Evolutionary conservation across 2,888 invertebrate species (phyloP).

Genomic region (Hypselothyrea guttata): DNA sequence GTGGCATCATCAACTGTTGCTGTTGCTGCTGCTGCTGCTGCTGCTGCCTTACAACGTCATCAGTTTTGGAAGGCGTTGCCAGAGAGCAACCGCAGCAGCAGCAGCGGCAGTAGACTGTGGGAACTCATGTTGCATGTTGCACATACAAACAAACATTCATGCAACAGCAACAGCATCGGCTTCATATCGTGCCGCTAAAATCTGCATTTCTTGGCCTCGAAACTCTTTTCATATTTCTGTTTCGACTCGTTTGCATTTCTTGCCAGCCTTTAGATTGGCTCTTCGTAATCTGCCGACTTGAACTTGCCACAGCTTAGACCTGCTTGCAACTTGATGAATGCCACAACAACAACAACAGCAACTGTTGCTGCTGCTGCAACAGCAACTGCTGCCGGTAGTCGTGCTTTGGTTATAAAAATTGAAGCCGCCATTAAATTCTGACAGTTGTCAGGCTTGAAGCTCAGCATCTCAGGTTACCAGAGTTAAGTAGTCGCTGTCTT

Average conservation of each 20-base stretch:
- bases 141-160: slow-evolving; percentile 45
- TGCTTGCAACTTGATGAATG: slow-evolving; percentile 14
- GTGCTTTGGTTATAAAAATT: slow-evolving; percentile 77
- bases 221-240: background rate
- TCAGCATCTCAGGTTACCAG: slow-evolving; percentile 11
- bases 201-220: slow-evolving; percentile 65
- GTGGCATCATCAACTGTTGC: slow-evolving; percentile 49
- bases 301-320: slow-evolving; percentile 58
- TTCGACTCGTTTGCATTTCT: slow-evolving; percentile 72
- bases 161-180: slow-evolving; percentile 6
- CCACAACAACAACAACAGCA: slow-evolving; percentile 6
- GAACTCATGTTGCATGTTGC: slow-evolving; percentile 75
- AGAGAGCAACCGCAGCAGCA: slow-evolving; percentile 69
- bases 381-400: slow-evolving; percentile 63
- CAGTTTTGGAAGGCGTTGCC: slow-evolving; percentile 75
- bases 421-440: slow-evolving; percentile 78
- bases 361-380: slow-evolving; percentile 20
- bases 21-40: too few species aligned
- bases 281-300: slow-evolving; percentile 58
- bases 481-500: slow-evolving; percentile 40
- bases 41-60: slow-evolving; percentile 72
- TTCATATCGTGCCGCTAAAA: slow-evolving; percentile 71
- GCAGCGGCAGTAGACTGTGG: slow-evolving; percentile 61
- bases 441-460: slow-evolving; percentile 69
- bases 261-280: slow-evolving; percentile 58